These are phyloP conservation scores for Aphaenogaster ashmeadi DNA, from an alignment of 1,140 invertebrate genomes.

Conservation along the genomic window DNA sequence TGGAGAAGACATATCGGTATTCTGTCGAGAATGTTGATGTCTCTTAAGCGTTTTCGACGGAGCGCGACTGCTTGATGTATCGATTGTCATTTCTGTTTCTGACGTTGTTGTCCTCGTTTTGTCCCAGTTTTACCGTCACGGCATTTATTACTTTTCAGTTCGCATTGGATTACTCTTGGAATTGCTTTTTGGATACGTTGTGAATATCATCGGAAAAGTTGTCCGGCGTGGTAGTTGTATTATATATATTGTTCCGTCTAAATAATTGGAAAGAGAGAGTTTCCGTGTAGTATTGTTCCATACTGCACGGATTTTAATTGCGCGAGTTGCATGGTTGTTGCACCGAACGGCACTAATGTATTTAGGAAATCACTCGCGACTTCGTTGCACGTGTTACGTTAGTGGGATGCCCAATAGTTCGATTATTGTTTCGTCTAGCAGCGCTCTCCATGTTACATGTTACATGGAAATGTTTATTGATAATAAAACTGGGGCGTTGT, in stretches of 20 bases:
- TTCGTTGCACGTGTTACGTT: conserved; percentile 25
- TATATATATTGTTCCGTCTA: neutral
- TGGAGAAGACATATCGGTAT: conserved; percentile 33
- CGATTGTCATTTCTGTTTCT: conserved; percentile 8
- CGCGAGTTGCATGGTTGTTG: conserved; percentile 25
- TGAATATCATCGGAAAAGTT: neutral
- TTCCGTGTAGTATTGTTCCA: neutral
- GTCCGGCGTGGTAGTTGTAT: neutral
- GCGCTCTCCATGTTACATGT: neutral
- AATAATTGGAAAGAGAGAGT: neutral
- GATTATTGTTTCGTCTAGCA: neutral
- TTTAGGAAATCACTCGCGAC: conserved; percentile 27
- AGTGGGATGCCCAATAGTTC: neutral
- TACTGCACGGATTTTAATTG: neutral
- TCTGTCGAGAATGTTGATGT: conserved; percentile 9
- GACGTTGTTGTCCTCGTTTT: neutral
- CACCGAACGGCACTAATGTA: conserved; percentile 9
- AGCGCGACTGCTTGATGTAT: neutral
- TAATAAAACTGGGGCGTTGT: neutral
- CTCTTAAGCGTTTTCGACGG: neutral
- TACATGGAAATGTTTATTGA: neutral
- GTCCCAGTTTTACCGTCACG: neutral
- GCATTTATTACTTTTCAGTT: neutral
- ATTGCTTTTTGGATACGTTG: neutral
- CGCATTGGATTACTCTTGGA: neutral